Evolutionary conservation across 1,140 invertebrate species (phyloP).

Genomic region (Pentalonia nigronervosa): DNA sequence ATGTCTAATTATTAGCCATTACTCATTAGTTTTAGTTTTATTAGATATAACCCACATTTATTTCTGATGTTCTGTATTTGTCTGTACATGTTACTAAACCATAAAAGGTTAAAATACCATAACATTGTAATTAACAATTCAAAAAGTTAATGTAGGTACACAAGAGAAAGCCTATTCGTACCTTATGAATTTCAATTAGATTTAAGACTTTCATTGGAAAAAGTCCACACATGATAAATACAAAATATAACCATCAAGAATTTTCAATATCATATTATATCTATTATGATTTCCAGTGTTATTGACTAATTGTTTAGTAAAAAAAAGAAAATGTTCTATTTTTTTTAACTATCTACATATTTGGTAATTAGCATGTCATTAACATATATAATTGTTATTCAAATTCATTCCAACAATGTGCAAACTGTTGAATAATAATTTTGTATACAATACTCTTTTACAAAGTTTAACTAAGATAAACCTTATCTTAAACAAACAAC

Average conservation of each 20-base stretch:
- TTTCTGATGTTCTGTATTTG: constrained; percentile 10
- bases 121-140: constrained; percentile 39
- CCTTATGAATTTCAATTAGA: constrained; percentile 38
- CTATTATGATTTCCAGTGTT: neutral
- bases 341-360: constrained; percentile 1
- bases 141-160: constrained; percentile 18
- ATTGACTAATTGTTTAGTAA: neutral
- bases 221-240: neutral
- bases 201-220: constrained; percentile 39
- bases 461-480: constrained; percentile 24
- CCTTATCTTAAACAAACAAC: constrained; percentile 45
- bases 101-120: constrained; percentile 27
- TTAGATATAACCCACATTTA: constrained; percentile 38
- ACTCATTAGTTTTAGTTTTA: constrained; percentile 18
- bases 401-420: neutral
- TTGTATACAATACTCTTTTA: constrained; percentile 2
- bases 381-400: constrained; percentile 32
- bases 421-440: neutral
- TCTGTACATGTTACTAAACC: constrained; percentile 24
- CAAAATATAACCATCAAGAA: neutral
- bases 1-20: neutral
- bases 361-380: constrained; percentile 43
- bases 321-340: neutral
- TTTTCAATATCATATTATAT: constrained; percentile 5
- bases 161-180: constrained; percentile 29